phyloP scores from a whole-genome alignment of 1,140 invertebrate species.

The Monomorium pharaonis region DNA sequence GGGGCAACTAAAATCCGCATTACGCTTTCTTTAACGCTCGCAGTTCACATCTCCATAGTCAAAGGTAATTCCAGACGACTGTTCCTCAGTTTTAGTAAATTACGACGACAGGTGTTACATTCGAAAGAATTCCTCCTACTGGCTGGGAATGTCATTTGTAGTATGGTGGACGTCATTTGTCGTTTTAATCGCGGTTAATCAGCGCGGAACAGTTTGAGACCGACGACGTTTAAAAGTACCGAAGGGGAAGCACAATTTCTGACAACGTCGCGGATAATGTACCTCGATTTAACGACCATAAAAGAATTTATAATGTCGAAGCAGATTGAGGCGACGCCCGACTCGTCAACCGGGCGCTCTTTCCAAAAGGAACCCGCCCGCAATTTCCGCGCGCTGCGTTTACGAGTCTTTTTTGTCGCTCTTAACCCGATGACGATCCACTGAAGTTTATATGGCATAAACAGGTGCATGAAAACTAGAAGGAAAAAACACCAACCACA shows the following conservation, averaged over 20 bases:
- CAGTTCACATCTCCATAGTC: neutral
- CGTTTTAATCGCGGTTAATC: conserved; percentile 15
- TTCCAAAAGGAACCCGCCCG: neutral
- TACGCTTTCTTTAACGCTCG: neutral
- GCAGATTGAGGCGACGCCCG: neutral
- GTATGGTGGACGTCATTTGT: neutral
- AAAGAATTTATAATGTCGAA: conserved; percentile 32
- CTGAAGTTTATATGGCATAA: conserved; percentile 27
- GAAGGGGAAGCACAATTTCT: neutral
- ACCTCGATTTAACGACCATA: conserved; percentile 14
- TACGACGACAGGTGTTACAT: conserved; percentile 39
- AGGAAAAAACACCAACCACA: neutral
- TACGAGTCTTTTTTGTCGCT: neutral
- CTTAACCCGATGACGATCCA: neutral
- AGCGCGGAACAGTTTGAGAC: neutral
- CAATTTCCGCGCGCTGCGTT: conserved; percentile 12
- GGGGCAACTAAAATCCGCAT: neutral
- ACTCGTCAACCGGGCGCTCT: neutral
- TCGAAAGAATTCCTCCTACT: neutral
- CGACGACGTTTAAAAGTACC: neutral
- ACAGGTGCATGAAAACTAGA: neutral
- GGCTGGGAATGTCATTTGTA: neutral
- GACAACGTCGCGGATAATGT: neutral
- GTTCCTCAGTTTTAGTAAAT: neutral
- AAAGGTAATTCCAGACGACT: neutral